A percentile compares a stretch with the other conserved stretches of the same genome.
These are phyloP conservation scores for Scelioninae gen. 1 DNA, from an alignment of 2,888 invertebrate species.

Conservation along the genomic window DNA sequence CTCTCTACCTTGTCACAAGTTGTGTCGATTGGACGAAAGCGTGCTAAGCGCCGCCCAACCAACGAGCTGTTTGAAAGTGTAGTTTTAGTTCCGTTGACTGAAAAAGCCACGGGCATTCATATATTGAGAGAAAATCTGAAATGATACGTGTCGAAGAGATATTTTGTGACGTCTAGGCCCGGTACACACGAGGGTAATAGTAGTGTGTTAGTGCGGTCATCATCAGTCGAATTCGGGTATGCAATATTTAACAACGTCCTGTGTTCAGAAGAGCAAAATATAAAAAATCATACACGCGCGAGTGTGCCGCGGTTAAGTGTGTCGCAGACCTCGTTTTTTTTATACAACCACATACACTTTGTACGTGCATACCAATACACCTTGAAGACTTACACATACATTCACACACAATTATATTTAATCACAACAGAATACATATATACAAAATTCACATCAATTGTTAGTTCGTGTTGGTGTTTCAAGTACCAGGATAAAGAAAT, in stretches of 20 bases:
- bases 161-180: slow-evolving; percentile 80
- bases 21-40: no score
- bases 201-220: slow-evolving; percentile 63
- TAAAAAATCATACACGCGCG: slow-evolving; percentile 42
- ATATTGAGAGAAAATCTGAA: slow-evolving; percentile 79
- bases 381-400: neutral
- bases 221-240: no score
- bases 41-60: slow-evolving; percentile 81
- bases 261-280: neutral
- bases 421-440: neutral
- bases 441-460: no score
- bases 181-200: slow-evolving; percentile 53
- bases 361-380: no score
- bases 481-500: no score
- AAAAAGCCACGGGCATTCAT: slow-evolving; percentile 78
- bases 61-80: slow-evolving; percentile 82
- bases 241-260: no score
- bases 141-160: slow-evolving; percentile 79
- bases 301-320: slow-evolving; percentile 68
- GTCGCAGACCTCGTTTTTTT: slow-evolving; percentile 69
- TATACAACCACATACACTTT: no score
- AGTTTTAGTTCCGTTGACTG: slow-evolving; percentile 81
- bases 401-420: slow-evolving; percentile 7
- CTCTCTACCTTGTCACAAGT: no score
- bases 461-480: no score